phyloP scores from a whole-genome alignment of 2,888 invertebrate species.

The Matsumyia berberina region DNA sequence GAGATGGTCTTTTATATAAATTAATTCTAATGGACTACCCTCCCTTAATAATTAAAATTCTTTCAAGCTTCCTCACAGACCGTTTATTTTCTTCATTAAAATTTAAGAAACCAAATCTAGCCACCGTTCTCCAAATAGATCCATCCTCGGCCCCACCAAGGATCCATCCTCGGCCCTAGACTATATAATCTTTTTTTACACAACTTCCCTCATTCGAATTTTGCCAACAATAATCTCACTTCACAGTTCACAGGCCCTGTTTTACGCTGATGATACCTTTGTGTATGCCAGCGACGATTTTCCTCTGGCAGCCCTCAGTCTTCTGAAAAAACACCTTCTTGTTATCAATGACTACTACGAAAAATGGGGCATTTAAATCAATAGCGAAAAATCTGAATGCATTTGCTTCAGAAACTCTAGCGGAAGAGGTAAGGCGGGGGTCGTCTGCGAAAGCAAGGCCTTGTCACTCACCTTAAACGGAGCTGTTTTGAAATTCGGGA shows the following conservation, averaged over 20 bases:
- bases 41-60: background rate
- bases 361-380: conserved; percentile 18
- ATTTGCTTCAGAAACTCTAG: conserved; percentile 22
- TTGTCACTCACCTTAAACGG: background rate
- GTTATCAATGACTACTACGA: conserved; percentile 6
- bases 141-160: background rate
- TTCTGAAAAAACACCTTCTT: background rate
- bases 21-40: background rate
- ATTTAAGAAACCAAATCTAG: background rate
- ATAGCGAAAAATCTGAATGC: conserved; percentile 1
- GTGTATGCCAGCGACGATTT: background rate
- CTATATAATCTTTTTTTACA: background rate
- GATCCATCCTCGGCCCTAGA: background rate
- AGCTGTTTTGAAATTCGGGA: background rate
- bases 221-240: background rate
- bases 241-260: background rate
- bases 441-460: background rate
- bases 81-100: conserved; percentile 1
- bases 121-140: too few relatives aligned
- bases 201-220: background rate
- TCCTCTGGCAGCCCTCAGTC: background rate
- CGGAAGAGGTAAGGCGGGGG: background rate
- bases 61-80: background rate
- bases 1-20: conserved; percentile 19
- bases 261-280: conserved; percentile 34